These are phyloP conservation scores for Sebastolobus alascanus DNA, from an alignment of 2,797 vertebrate species.

Conservation along the genomic window DNA sequence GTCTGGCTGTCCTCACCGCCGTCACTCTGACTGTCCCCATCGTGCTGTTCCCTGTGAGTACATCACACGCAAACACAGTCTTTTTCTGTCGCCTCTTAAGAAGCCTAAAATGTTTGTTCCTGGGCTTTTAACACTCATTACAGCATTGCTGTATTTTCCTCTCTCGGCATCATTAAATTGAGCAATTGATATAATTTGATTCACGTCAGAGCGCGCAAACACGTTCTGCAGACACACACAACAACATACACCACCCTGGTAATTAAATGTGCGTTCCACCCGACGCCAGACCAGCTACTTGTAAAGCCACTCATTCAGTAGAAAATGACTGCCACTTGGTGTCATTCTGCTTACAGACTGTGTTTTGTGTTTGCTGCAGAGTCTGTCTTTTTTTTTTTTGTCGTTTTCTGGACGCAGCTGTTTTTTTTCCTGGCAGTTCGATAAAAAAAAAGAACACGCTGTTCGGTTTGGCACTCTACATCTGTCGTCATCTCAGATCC, in stretches of 20 bases:
- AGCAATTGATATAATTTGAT: conserved; percentile 10
- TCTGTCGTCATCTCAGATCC: conserved; percentile 34
- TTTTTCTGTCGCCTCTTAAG: not conserved
- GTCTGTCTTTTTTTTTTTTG: conserved; percentile 2
- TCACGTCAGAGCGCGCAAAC: conserved; percentile 31
- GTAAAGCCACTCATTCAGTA: not conserved
- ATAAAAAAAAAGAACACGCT: conserved; percentile 51
- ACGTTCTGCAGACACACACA: not conserved
- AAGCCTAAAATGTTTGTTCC: not conserved
- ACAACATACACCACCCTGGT: conserved; percentile 33
- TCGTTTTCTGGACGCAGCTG: conserved; percentile 34
- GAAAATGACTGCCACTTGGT: not conserved
- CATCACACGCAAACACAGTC: not conserved
- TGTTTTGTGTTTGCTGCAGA: conserved; percentile 48
- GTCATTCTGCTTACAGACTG: conserved; percentile 46
- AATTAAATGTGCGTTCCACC: not conserved
- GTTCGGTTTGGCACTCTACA: conserved; percentile 40
- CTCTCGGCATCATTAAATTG: not conserved
- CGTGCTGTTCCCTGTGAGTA: conserved; percentile 97
- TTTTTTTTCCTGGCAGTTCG: conserved; percentile 22
- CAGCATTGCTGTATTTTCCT: not conserved
- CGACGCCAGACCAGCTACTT: conserved; percentile 5
- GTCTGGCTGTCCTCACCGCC: conserved; percentile 94
- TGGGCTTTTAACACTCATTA: not conserved
- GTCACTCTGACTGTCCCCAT: conserved; percentile 97